Evolutionary conservation across 2,888 invertebrate species (phyloP).

Genomic region (Platycnemis pennipes): DNA sequence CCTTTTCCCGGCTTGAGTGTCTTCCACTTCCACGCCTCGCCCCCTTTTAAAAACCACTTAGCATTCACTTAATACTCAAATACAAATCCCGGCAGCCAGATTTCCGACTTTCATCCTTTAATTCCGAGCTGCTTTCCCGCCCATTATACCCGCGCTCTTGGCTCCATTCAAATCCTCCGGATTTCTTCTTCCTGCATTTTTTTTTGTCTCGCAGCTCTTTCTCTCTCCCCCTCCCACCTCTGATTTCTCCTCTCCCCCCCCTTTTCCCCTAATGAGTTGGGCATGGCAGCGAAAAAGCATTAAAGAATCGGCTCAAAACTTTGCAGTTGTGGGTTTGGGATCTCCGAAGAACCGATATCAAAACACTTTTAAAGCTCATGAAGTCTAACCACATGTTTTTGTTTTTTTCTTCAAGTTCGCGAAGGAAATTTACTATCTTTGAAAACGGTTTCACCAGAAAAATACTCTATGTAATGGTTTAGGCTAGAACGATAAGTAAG

Average conservation of each 20-base stretch:
- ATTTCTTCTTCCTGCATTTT: neutral
- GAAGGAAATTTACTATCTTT: neutral
- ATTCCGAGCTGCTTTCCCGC: slow-evolving; percentile 3
- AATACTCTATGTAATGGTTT: no score
- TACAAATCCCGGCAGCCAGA: slow-evolving; percentile 30
- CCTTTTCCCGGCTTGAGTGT: neutral
- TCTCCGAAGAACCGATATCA: neutral
- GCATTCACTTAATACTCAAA: slow-evolving; percentile 29
- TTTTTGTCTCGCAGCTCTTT: neutral
- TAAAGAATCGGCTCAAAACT: slow-evolving; percentile 19
- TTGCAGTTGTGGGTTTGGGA: neutral
- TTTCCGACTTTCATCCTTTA: slow-evolving; percentile 34
- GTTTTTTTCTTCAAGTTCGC: neutral
- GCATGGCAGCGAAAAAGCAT: slow-evolving; percentile 3
- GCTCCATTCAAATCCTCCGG: slow-evolving; percentile 34
- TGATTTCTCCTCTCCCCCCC: neutral
- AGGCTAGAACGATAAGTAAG: no score
- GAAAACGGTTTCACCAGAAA: no score
- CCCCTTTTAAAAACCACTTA: slow-evolving; percentile 16
- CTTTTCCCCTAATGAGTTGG: neutral
- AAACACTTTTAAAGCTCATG: neutral
- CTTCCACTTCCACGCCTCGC: neutral
- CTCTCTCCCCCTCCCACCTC: neutral
- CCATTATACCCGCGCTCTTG: slow-evolving; percentile 35
- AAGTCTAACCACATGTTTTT: neutral